Conservation (phyloP, 2,888 invertebrate genomes). For the Parasteatoda lunata region DNA sequence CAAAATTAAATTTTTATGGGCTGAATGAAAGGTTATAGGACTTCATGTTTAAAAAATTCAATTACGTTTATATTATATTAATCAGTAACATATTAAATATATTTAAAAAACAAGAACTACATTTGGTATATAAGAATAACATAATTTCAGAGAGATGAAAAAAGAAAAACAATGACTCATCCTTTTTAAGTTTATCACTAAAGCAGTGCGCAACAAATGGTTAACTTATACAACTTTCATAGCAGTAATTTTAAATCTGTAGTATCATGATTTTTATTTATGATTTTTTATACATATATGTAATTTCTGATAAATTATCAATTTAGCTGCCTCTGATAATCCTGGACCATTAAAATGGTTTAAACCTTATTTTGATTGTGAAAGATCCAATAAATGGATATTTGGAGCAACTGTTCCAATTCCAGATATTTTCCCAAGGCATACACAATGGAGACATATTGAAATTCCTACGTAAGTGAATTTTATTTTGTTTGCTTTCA, state of each 20-base stretch:
- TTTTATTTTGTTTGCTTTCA: background rate
- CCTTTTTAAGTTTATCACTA: too few relatives aligned
- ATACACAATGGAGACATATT: constrained; percentile 92
- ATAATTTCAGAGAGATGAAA: too few relatives aligned
- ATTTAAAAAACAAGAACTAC: too few relatives aligned
- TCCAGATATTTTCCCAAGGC: constrained; percentile 94
- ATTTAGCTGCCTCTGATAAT: constrained; percentile 85
- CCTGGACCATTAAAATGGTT: constrained; percentile 96
- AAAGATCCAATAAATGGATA: constrained; percentile 95
- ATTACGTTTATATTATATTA: too few relatives aligned
- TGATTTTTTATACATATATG: background rate
- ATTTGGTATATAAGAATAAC: too few relatives aligned
- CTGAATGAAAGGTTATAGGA: too few relatives aligned
- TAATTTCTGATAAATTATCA: constrained; percentile 7
- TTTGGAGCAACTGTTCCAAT: constrained; percentile 95
- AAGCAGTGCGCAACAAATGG: too few relatives aligned
- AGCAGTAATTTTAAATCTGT: background rate
- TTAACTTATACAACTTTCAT: too few relatives aligned
- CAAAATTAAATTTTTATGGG: too few relatives aligned
- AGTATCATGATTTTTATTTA: background rate
- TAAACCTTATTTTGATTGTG: constrained; percentile 96
- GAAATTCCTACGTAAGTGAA: constrained; percentile 90
- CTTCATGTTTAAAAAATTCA: too few relatives aligned
- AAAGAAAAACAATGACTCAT: too few relatives aligned
- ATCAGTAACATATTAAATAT: too few relatives aligned